Conservation (phyloP, 1,140 invertebrate genomes). For the Drosophila erecta region DNA sequence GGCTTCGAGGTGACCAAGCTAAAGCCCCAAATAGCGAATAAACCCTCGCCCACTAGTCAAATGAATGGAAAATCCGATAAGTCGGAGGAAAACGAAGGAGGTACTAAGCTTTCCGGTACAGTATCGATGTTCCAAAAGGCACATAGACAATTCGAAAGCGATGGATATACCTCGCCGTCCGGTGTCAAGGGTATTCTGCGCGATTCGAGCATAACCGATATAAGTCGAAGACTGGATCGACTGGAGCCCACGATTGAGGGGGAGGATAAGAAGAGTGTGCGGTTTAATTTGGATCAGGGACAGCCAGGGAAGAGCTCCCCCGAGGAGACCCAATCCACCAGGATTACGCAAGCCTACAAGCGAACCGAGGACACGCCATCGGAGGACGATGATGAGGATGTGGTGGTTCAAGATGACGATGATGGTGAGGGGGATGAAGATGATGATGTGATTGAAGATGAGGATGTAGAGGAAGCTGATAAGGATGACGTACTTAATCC, state of each 20-base stretch:
- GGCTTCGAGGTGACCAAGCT: slow-evolving; percentile 62
- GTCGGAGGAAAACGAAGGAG: slow-evolving; percentile 13
- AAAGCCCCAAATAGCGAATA: slow-evolving; percentile 18
- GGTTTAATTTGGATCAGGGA: slow-evolving; percentile 87
- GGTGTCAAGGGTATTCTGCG: slow-evolving; percentile 88
- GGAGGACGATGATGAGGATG: slow-evolving; percentile 54
- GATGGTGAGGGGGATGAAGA: slow-evolving; percentile 12
- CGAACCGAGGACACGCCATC: slow-evolving; percentile 36
- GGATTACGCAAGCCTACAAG: slow-evolving; percentile 24
- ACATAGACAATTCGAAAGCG: slow-evolving; percentile 47
- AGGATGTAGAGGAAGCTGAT: slow-evolving; percentile 15
- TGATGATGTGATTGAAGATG: slow-evolving; percentile 21
- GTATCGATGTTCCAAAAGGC: slow-evolving; percentile 89
- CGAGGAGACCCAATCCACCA: slow-evolving; percentile 45
- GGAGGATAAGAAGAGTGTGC: slow-evolving; percentile 88
- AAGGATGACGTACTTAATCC: not conserved
- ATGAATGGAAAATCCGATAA: slow-evolving; percentile 8
- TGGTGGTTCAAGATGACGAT: slow-evolving; percentile 31
- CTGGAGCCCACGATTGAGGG: slow-evolving; percentile 34
- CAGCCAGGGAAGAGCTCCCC: slow-evolving; percentile 44
- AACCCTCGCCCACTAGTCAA: not conserved
- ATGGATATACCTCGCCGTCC: slow-evolving; percentile 37
- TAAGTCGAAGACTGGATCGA: slow-evolving; percentile 69
- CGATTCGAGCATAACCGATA: slow-evolving; percentile 87
- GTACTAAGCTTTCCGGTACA: slow-evolving; percentile 49